phyloP scores from a whole-genome alignment of 2,113 vertebrate genomes.

The Labrus mixtus region DNA sequence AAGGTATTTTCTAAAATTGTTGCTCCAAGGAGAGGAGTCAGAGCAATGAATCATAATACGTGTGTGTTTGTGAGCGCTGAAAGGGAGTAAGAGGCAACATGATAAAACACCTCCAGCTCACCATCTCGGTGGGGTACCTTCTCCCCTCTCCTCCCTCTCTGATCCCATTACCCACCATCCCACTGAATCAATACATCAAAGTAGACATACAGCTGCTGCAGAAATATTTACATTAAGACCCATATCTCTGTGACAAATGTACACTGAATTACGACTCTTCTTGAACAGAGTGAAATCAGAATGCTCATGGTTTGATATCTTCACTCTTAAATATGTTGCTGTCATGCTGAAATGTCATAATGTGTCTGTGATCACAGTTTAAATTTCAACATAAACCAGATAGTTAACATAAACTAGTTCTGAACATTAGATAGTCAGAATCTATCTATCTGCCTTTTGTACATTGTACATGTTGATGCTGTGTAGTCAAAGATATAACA shows the following conservation, averaged over 20 bases:
- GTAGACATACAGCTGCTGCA: slow-evolving; percentile 35
- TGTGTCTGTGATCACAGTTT: no score
- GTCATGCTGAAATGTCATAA: no score
- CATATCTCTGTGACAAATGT: neutral
- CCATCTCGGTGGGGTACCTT: slow-evolving; percentile 52
- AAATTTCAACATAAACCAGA: no score
- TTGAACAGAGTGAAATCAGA: slow-evolving; percentile 18
- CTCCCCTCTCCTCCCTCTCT: slow-evolving; percentile 40
- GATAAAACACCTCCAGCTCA: slow-evolving; percentile 60
- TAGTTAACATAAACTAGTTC: no score
- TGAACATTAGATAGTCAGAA: no score
- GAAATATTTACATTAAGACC: slow-evolving; percentile 11
- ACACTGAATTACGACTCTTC: neutral
- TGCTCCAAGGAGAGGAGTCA: slow-evolving; percentile 20
- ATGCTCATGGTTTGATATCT: neutral
- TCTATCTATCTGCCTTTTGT: neutral
- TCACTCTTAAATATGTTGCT: no score
- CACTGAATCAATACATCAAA: slow-evolving; percentile 65
- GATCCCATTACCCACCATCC: slow-evolving; percentile 64
- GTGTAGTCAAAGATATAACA: no score
- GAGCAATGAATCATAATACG: slow-evolving; percentile 22
- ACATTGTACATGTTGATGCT: neutral
- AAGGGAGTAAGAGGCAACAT: slow-evolving; percentile 28
- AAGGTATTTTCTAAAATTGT: slow-evolving; percentile 27
- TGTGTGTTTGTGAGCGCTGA: slow-evolving; percentile 27